Conservation (phyloP, 2,797 vertebrate species). For the Neoniphon sammara region DNA sequence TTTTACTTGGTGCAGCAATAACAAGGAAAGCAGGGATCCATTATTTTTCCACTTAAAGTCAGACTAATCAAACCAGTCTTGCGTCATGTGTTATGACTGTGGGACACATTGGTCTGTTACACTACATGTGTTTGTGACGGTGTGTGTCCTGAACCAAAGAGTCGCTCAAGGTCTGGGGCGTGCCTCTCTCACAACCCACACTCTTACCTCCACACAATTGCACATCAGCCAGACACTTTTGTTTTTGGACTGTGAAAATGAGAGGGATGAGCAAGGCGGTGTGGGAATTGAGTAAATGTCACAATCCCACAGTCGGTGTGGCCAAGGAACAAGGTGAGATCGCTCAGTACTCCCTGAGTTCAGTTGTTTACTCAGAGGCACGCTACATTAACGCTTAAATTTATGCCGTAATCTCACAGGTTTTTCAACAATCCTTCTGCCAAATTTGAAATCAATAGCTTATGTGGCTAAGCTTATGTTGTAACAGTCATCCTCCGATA, state of each 20-base stretch:
- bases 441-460: constrained; percentile 32
- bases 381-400: constrained; percentile 36
- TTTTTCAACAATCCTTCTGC: constrained; percentile 60
- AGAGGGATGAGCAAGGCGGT: constrained; percentile 76
- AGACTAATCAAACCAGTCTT: constrained; percentile 70
- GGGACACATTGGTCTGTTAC: constrained; percentile 44
- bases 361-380: constrained; percentile 66
- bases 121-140: constrained; percentile 40
- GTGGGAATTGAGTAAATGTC: constrained; percentile 85
- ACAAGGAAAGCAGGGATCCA: constrained; percentile 7
- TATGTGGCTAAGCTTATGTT: constrained; percentile 14
- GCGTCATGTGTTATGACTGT: constrained; percentile 74
- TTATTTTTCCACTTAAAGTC: constrained; percentile 40
- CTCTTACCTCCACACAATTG: constrained; percentile 67
- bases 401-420: constrained; percentile 51
- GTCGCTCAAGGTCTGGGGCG: constrained; percentile 62
- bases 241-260: constrained; percentile 80
- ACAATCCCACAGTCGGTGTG: constrained; percentile 82
- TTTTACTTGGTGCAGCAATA: constrained; percentile 10
- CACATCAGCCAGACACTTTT: constrained; percentile 79
- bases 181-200: constrained; percentile 74
- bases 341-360: constrained; percentile 68
- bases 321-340: constrained; percentile 62
- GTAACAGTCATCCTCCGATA: constrained; percentile 31
- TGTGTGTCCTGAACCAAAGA: constrained; percentile 53